These are phyloP conservation scores for Euclidia mi DNA, from an alignment of 2,888 invertebrate species.

Conservation along the genomic window DNA sequence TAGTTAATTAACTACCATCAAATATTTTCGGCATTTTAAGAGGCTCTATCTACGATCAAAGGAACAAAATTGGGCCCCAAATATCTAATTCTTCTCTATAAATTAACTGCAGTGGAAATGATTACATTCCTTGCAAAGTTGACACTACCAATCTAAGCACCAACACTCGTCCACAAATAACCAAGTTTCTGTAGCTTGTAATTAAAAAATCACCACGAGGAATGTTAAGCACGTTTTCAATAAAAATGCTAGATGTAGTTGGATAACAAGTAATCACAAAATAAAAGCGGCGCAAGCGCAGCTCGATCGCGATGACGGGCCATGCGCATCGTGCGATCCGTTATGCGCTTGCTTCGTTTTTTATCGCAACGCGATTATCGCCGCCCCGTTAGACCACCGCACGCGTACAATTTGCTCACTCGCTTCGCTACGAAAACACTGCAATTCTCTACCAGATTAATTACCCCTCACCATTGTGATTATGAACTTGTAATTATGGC, in stretches of 20 bases:
- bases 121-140: too few relatives aligned
- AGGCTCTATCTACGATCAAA: too few relatives aligned
- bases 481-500: conserved; percentile 49
- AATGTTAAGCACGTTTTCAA: conserved; percentile 25
- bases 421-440: conserved; percentile 62
- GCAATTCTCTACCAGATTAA: conserved; percentile 67
- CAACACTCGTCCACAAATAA: too few relatives aligned
- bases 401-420: conserved; percentile 73
- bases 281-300: conserved; percentile 33
- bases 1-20: too few relatives aligned
- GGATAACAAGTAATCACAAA: conserved; percentile 50
- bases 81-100: too few relatives aligned
- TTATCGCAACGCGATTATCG: conserved; percentile 81
- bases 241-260: conserved; percentile 34
- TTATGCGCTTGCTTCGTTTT: conserved; percentile 79
- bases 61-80: too few relatives aligned
- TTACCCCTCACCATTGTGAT: conserved; percentile 56
- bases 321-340: conserved; percentile 81
- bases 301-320: conserved; percentile 73
- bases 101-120: too few relatives aligned
- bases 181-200: too few relatives aligned
- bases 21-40: too few relatives aligned
- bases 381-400: conserved; percentile 79
- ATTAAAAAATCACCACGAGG: neutral
- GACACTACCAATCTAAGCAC: too few relatives aligned